Evolutionary conservation across 1,140 invertebrate species (phyloP).

Genomic region (Halesus radiatus): DNA sequence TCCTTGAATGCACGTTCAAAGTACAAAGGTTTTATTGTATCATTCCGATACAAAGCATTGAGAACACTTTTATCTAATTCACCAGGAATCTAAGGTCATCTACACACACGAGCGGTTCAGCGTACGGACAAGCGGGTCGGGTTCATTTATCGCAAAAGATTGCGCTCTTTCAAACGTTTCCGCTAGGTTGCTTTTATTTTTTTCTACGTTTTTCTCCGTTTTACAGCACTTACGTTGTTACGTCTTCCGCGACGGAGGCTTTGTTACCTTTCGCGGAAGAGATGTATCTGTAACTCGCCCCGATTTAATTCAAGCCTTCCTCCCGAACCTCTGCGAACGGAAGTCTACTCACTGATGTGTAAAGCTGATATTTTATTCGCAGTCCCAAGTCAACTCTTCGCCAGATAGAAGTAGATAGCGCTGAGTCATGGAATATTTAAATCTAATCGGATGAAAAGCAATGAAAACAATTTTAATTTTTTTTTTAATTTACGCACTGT

Average conservation of each 20-base stretch:
- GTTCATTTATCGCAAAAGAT: conserved; percentile 17
- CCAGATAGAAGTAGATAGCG: too few species aligned
- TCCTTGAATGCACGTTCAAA: too few species aligned
- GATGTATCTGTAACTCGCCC: neutral
- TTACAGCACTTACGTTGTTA: conserved; percentile 8
- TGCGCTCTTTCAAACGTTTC: too few species aligned
- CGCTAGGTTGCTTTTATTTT: neutral
- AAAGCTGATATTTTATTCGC: too few species aligned
- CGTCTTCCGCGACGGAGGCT: conserved; percentile 19
- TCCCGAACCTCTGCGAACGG: neutral
- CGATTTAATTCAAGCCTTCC: neutral
- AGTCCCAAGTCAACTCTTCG: too few species aligned
- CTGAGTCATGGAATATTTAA: too few species aligned
- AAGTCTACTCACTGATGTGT: neutral
- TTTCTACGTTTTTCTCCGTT: neutral
- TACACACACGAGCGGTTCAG: neutral
- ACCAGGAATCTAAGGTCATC: neutral
- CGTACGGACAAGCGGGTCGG: neutral
- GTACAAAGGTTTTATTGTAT: too few species aligned
- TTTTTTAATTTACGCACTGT: too few species aligned
- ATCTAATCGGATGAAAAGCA: too few species aligned
- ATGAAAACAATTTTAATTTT: too few species aligned
- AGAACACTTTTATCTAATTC: too few species aligned
- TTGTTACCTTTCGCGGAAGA: conserved; percentile 23
- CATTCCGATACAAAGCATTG: too few species aligned